These are phyloP conservation scores for Anseranas semipalmata DNA, from an alignment of 2,113 vertebrate species.

Conservation along the genomic window DNA sequence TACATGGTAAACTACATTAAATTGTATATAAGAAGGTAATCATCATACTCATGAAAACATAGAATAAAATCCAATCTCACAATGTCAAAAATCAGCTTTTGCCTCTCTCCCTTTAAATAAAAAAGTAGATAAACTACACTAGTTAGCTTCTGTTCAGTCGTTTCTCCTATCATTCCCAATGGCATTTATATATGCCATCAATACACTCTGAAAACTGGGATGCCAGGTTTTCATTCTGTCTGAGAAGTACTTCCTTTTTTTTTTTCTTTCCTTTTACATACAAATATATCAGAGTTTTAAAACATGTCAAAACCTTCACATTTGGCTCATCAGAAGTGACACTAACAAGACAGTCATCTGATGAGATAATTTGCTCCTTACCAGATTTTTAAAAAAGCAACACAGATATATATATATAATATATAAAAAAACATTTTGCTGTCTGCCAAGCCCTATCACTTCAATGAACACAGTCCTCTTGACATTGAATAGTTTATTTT, in stretches of 20 bases:
- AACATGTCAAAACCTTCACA: slow-evolving; percentile 12
- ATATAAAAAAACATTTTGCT: not conserved
- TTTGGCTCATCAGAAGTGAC: slow-evolving; percentile 30
- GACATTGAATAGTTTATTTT: slow-evolving; percentile 62
- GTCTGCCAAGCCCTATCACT: slow-evolving; percentile 32
- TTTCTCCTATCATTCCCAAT: not conserved
- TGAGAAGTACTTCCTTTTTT: not conserved
- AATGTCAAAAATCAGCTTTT: not conserved
- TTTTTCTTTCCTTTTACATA: not conserved
- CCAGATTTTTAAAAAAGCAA: not conserved
- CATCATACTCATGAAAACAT: not conserved
- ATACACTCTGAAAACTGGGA: not conserved
- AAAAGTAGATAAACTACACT: not conserved
- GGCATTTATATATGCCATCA: not conserved
- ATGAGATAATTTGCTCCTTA: slow-evolving; percentile 55
- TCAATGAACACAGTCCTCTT: slow-evolving; percentile 26
- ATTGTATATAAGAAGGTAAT: not conserved
- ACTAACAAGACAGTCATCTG: slow-evolving; percentile 46
- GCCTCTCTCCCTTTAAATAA: not conserved
- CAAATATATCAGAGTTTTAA: slow-evolving; percentile 22
- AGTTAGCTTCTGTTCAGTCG: not conserved
- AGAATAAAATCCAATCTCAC: not conserved
- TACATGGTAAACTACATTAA: not conserved
- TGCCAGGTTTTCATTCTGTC: not conserved
- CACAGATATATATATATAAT: not conserved